Base-by-base conservation (phyloP, 2,888 invertebrate species). In the Eupithecia pulchellata region DNA sequence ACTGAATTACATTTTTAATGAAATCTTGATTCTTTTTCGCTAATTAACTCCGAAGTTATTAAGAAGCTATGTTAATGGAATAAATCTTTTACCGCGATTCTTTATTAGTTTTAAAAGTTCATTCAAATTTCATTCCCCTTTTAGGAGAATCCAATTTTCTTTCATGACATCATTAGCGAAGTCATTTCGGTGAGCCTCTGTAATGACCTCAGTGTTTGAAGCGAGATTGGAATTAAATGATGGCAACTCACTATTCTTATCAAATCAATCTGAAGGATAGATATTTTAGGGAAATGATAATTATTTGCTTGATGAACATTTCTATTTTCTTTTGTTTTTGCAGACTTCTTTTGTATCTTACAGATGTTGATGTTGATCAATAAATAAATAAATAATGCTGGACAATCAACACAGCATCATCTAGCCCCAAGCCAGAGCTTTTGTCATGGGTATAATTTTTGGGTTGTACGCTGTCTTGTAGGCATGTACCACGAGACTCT, bases 101-200 rank as follows among this genome's bases (percentile, higher is more conserved):
- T 64, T 52, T 55, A 64, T 64, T 64, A 55, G 32, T 55, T 64
- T 30, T 52, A 30, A 34, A 64, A 64, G 64, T 55, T 64, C 55
- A 92, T 91, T 90, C 89, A 92, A 92, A 91, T 91, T 91, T 91
- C 91, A 90, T 90, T 91, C 90, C 91, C 91, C 91, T 90, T 92
- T 92, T 91, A 90, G 90, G 89, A 91, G 89, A 91, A 91, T 91
- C 91, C 91, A 89, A 92, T 92, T 92, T 91, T 91, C 91, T 90
- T 91, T 91, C 89, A 91, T 89, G 92, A 91, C 89, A 91, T 92
- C 92, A 92, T 92, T 93, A 90, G 89, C 89, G 89, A 84, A 88
- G 87, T 90, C 88, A 91, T 92, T 90, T 88, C 90, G 90, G 90
- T 91, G 89, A 90, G 90, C 91, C 91, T 87, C 90, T 86, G 90